Percentiles rank a stretch among this genome's conserved stretches.
phyloP scores from a whole-genome alignment of 2,113 vertebrate species.

The Melanocharis versteri region DNA sequence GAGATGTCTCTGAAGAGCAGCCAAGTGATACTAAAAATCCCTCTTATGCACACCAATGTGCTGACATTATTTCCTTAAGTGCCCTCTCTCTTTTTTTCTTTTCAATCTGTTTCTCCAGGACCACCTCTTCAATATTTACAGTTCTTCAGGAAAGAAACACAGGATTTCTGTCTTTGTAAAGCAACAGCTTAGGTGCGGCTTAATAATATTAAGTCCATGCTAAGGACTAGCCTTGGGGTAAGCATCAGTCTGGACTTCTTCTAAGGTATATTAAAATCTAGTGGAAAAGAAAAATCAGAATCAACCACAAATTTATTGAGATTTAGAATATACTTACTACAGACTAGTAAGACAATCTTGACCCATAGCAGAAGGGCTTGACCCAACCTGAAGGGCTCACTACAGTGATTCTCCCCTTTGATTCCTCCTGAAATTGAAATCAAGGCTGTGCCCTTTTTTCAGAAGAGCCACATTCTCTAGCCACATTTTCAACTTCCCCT shows the following conservation, averaged over 20 bases:
- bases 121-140: slow-evolving; percentile 12
- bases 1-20: not conserved
- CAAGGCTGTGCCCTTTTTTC: not conserved
- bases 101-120: not conserved
- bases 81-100: not conserved
- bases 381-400: not conserved
- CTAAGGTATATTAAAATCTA: not conserved
- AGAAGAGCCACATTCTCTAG: not conserved
- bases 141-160: not conserved
- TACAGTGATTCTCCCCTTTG: not conserved
- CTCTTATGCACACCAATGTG: not conserved
- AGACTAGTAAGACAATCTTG: not conserved
- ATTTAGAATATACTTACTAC: not conserved
- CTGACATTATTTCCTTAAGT: not conserved
- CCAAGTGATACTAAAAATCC: not conserved
- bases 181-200: not conserved
- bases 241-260: not conserved
- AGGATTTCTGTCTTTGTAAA: not conserved
- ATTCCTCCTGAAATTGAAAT: not conserved
- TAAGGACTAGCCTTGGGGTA: not conserved
- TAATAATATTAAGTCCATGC: not conserved
- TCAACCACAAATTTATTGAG: not conserved
- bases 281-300: not conserved
- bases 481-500: not conserved
- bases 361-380: not conserved